Conservation (phyloP, 2,797 vertebrate genomes). For the Sebastolobus altivelis region DNA sequence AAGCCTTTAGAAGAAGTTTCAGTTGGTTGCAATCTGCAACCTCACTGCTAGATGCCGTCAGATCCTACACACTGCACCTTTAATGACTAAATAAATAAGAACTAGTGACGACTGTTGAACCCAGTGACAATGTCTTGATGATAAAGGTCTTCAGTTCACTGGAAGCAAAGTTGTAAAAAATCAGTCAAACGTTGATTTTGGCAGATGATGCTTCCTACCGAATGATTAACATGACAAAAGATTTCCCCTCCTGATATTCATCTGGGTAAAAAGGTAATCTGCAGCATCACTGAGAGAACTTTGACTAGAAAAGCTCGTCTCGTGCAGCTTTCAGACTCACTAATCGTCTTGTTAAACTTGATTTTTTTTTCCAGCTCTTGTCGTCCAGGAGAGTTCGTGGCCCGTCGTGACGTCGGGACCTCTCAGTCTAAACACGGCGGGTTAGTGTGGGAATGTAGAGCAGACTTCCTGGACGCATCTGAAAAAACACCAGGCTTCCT, state of each 20-base stretch:
- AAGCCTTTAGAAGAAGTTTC: too few species aligned
- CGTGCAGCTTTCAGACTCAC: background rate
- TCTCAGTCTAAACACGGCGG: slow-evolving; percentile 65
- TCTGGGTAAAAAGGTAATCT: background rate
- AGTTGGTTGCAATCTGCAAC: too few species aligned
- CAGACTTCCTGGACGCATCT: slow-evolving; percentile 75
- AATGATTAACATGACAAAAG: background rate
- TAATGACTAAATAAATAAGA: background rate
- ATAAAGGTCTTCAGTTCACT: too few species aligned
- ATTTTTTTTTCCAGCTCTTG: background rate
- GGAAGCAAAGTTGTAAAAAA: too few species aligned
- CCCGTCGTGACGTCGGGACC: slow-evolving; percentile 46
- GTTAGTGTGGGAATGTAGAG: slow-evolving; percentile 66
- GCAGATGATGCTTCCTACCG: too few species aligned
- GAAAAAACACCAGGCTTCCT: slow-evolving; percentile 72
- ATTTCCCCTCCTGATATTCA: background rate
- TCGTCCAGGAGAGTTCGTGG: slow-evolving; percentile 37
- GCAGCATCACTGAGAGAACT: background rate
- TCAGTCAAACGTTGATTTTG: too few species aligned
- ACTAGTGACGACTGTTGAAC: background rate
- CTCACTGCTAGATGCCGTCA: too few species aligned
- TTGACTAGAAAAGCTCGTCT: background rate
- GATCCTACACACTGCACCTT: too few species aligned
- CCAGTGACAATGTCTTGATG: background rate
- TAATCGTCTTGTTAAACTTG: background rate